phyloP scores from a whole-genome alignment of 2,888 invertebrate species.

The Nematopogon swammerdamellus region DNA sequence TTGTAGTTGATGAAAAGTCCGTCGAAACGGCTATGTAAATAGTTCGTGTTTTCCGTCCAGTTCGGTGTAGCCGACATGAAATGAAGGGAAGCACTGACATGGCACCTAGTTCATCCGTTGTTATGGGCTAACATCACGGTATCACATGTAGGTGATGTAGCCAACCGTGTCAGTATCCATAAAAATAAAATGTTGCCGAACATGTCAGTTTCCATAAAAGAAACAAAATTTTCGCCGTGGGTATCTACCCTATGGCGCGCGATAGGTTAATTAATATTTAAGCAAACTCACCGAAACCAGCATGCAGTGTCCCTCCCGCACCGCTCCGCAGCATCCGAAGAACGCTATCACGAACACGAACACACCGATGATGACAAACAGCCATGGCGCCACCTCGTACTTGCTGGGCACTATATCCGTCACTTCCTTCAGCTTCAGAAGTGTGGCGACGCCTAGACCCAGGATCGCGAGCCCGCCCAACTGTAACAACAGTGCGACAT shows the following conservation, averaged over 20 bases:
- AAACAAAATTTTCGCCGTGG: conserved; percentile 2
- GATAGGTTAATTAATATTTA: conserved; percentile 5
- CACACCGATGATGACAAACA: conserved; percentile 65
- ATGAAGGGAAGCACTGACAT: too few species aligned
- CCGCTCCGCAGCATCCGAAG: conserved; percentile 89
- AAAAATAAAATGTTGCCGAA: too few species aligned
- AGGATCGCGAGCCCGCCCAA: conserved; percentile 68
- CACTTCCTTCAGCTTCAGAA: conserved; percentile 55
- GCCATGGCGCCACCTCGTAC: conserved; percentile 57
- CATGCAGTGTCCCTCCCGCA: conserved; percentile 87
- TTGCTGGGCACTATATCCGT: conserved; percentile 39
- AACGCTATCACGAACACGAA: conserved; percentile 79
- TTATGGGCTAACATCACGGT: too few species aligned
- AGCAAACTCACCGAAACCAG: conserved; percentile 74
- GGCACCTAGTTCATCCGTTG: too few species aligned
- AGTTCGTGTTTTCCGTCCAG: too few species aligned
- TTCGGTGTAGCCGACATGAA: too few species aligned
- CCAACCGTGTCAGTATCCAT: too few species aligned
- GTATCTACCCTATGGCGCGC: neutral
- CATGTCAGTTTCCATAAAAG: neutral
- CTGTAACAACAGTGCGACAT: conserved; percentile 50
- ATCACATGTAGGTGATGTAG: too few species aligned
- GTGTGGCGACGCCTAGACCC: conserved; percentile 62
- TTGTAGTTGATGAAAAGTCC: too few species aligned
- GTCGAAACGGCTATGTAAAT: too few species aligned